These are phyloP conservation scores for Nyctalus aviator DNA, from an alignment of 2,797 vertebrate species.

Conservation along the genomic window DNA sequence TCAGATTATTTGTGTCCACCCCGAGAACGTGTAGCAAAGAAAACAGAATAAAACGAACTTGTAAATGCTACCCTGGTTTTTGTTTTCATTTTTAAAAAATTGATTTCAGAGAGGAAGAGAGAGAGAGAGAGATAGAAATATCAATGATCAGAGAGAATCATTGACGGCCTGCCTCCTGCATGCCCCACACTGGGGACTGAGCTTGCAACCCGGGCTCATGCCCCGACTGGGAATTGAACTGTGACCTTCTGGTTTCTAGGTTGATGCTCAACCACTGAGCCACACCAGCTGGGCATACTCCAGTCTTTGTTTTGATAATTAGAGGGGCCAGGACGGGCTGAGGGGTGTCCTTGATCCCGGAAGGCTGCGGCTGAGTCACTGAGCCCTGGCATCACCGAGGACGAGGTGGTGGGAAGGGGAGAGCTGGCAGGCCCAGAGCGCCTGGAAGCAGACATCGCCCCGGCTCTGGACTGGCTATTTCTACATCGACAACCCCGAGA, in stretches of 20 bases:
- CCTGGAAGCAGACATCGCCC: background rate
- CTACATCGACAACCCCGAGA: background rate
- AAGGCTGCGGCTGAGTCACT: background rate
- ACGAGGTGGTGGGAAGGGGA: background rate
- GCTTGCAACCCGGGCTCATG: no score
- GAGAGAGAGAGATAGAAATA: no score
- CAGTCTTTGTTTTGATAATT: conserved; percentile 58
- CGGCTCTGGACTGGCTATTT: background rate
- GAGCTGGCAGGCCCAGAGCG: background rate
- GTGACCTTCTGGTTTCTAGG: no score
- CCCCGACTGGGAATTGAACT: no score
- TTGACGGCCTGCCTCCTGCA: no score
- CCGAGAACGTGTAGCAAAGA: background rate
- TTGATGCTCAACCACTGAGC: no score
- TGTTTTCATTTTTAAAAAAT: conserved; percentile 28
- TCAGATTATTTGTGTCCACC: background rate
- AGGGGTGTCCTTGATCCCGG: background rate
- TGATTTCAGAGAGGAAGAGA: no score
- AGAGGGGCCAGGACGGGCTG: background rate
- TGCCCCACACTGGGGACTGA: no score
- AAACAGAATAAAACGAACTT: background rate
- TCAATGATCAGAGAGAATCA: no score
- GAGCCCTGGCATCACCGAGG: background rate
- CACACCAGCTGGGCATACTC: background rate
- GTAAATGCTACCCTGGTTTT: conserved; percentile 12